phyloP scores from a whole-genome alignment of 2,113 vertebrate genomes.

The Pelodiscus sinensis region DNA sequence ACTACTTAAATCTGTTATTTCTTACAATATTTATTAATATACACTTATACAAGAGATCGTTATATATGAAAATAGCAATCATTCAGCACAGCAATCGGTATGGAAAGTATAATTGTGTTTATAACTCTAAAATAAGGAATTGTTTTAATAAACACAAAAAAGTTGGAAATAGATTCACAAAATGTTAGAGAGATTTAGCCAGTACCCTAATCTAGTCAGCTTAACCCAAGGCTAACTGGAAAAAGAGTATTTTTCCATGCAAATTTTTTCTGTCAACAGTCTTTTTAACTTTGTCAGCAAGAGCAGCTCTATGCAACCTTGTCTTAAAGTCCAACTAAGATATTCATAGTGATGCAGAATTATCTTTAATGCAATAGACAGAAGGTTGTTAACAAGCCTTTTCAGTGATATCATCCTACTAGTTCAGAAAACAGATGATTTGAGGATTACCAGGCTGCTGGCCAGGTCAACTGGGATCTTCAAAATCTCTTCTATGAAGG shows the following conservation, averaged over 20 bases:
- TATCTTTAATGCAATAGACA: slow-evolving; percentile 58
- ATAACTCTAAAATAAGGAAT: not conserved
- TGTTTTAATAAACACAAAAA: accelerated
- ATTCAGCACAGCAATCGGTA: accelerated
- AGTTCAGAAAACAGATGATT: slow-evolving; percentile 51
- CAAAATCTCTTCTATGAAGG: slow-evolving; percentile 53
- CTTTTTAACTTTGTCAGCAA: slow-evolving; percentile 18
- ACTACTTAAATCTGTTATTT: not conserved
- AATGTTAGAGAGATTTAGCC: not conserved
- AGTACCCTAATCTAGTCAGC: not conserved
- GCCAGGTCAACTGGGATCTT: slow-evolving; percentile 69
- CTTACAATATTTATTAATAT: not conserved
- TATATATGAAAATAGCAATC: not conserved
- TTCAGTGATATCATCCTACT: slow-evolving; percentile 50
- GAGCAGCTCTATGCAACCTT: not conserved
- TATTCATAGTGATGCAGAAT: slow-evolving; percentile 36
- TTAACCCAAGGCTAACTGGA: not conserved
- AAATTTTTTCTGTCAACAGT: not conserved
- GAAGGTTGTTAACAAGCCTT: slow-evolving; percentile 68
- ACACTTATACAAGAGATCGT: not conserved
- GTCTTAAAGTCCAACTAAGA: slow-evolving; percentile 20
- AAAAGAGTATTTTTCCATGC: slow-evolving; percentile 7
- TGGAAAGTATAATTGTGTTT: not conserved
- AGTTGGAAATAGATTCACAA: not conserved
- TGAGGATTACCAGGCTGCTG: slow-evolving; percentile 70